Evolutionary conservation across 2,113 vertebrate species (phyloP).

Genomic region (Lonchura striata): DNA sequence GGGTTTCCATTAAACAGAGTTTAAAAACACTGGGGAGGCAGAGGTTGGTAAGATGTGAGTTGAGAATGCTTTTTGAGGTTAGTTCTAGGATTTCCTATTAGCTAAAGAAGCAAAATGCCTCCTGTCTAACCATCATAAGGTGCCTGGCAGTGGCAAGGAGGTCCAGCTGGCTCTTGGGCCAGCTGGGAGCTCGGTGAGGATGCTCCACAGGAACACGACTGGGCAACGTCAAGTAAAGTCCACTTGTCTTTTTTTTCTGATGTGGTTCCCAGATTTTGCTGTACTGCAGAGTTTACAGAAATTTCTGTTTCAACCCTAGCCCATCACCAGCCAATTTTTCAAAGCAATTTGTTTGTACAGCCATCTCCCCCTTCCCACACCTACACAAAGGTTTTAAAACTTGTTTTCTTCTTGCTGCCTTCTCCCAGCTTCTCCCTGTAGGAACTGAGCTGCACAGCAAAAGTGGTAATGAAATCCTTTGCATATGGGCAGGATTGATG

Average conservation of each 20-base stretch:
- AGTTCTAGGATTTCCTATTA: neutral
- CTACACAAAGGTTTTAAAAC: neutral
- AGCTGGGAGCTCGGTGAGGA: neutral
- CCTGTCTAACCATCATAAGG: neutral
- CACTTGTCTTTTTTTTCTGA: neutral
- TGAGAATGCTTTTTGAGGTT: neutral
- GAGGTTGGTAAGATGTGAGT: neutral
- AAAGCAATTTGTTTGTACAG: neutral
- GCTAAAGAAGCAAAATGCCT: neutral
- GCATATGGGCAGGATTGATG: neutral
- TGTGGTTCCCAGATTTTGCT: neutral
- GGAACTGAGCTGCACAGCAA: accelerated
- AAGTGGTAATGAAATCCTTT: neutral
- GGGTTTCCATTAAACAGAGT: neutral
- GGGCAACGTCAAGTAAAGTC: neutral
- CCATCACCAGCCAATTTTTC: neutral
- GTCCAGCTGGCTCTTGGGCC: neutral
- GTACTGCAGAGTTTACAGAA: neutral
- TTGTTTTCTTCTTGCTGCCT: neutral
- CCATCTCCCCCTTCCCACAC: neutral
- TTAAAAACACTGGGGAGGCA: neutral
- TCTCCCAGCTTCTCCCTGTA: neutral
- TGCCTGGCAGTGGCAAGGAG: neutral
- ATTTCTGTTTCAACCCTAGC: neutral
- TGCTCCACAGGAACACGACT: accelerated